Conservation (phyloP, 2,888 invertebrate genomes). For the Zygaena filipendulae region DNA sequence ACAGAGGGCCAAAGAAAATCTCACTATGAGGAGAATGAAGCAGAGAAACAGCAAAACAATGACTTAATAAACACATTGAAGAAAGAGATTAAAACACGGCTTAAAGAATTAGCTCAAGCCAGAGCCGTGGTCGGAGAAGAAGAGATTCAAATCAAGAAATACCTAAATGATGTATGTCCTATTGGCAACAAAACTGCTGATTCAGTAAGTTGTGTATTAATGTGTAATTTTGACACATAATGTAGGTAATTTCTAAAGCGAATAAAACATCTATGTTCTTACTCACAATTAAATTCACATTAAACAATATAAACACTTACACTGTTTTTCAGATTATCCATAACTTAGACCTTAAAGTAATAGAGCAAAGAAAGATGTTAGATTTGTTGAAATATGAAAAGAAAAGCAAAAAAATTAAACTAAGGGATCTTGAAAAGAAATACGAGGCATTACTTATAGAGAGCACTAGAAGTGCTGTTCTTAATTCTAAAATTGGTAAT, state of each 20-base stretch:
- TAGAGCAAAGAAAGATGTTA: slow-evolving; percentile 76
- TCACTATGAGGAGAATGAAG: slow-evolving; percentile 82
- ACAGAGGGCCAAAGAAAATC: slow-evolving; percentile 88
- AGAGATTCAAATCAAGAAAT: slow-evolving; percentile 52
- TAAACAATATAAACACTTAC: too few relatives aligned
- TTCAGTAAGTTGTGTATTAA: slow-evolving; percentile 29
- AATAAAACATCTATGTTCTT: too few relatives aligned
- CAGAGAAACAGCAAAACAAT: slow-evolving; percentile 76
- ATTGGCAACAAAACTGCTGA: slow-evolving; percentile 49
- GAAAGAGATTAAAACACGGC: slow-evolving; percentile 75
- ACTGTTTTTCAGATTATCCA: slow-evolving; percentile 46
- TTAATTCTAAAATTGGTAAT: slow-evolving; percentile 65
- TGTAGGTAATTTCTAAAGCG: too few relatives aligned
- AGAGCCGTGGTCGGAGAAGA: slow-evolving; percentile 59
- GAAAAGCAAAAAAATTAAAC: slow-evolving; percentile 69
- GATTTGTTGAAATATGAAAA: slow-evolving; percentile 78
- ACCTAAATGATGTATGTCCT: slow-evolving; percentile 50
- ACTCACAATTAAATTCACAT: too few relatives aligned
- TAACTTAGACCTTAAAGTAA: slow-evolving; percentile 75
- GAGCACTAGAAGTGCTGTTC: slow-evolving; percentile 60
- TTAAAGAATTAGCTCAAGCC: slow-evolving; percentile 68
- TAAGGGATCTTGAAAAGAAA: slow-evolving; percentile 68
- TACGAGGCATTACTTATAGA: slow-evolving; percentile 72
- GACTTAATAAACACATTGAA: slow-evolving; percentile 78
- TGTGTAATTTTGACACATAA: neutral